Percentiles rank a stretch among this genome's conserved stretches.
phyloP scores from a whole-genome alignment of 1,140 invertebrate species.

The Dreissena rostriformis region DNA sequence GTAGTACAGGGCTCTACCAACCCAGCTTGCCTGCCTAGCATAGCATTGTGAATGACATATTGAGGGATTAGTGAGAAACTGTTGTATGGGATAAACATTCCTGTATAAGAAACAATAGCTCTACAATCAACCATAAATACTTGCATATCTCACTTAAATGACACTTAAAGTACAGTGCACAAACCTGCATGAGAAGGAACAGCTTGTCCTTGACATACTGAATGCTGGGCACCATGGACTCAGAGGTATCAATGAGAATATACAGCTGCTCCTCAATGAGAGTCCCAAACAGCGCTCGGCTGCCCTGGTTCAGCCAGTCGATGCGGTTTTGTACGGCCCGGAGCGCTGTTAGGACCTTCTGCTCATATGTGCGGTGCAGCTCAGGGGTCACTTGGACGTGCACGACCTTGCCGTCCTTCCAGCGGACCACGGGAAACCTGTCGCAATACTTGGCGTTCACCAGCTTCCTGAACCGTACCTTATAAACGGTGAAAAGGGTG shows the following conservation, averaged over 20 bases:
- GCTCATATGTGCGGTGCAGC: conserved; percentile 77
- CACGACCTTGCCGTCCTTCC: conserved; percentile 79
- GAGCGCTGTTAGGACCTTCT: conserved; percentile 60
- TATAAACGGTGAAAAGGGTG: conserved; percentile 2
- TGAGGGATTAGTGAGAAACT: no score
- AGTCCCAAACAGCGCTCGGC: conserved; percentile 80
- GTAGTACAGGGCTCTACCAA: no score
- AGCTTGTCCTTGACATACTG: conserved; percentile 80
- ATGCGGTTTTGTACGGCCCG: conserved; percentile 67
- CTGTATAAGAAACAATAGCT: no score
- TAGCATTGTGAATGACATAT: no score
- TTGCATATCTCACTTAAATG: no score
- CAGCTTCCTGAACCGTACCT: conserved; percentile 70
- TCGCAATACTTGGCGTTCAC: conserved; percentile 81
- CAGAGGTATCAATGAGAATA: conserved; percentile 80
- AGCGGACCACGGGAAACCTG: conserved; percentile 78
- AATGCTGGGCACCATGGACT: conserved; percentile 79
- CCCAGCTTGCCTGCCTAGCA: no score
- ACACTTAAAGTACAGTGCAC: background rate
- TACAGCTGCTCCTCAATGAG: conserved; percentile 81
- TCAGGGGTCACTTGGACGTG: conserved; percentile 81
- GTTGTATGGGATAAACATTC: no score
- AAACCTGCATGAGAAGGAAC: conserved; percentile 79
- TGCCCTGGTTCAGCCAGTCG: conserved; percentile 80
- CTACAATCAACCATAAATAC: no score